Evolutionary conservation across 1,140 invertebrate genomes (phyloP), one percentile per base, ranked within the genome.

Genomic region (Hycleus cichorii): DNA sequence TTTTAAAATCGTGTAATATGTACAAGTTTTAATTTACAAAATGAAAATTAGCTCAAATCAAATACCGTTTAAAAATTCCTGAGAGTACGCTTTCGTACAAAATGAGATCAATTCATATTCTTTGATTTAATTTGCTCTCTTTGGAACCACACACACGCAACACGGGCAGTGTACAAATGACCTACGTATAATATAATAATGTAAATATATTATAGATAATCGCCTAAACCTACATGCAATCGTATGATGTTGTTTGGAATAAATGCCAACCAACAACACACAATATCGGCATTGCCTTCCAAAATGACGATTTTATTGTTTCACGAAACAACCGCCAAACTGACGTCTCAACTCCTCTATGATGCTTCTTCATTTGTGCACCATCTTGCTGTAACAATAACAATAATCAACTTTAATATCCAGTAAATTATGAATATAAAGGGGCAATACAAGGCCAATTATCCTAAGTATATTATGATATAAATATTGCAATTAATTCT

Each of bases 81-180:
- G 70, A 72, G 70, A 70, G 68, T 57, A 64, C 48, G 39, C 50
- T 50, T 47, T 44, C 62, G 57, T 65, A 68, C 59, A 62, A 61
- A 67, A 70, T 72, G 70, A 73, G 72, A 73, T 73, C 72, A 73
- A 73, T 63, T 63, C 63, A 71, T 73, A 66, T 61, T 57, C 62
- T 64, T 67, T 63, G 66, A 62, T 68, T 69, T 63, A 65, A 62
- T 68, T 69, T 70, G 64, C 66, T 70, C 60, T 72, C 70, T 73
- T 73, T 72, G 70, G 70, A 71, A 66, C 58, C 54, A 59, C 57
- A 55, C 32, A 32, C 51, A 53, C 43, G 38, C 46, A 47, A 55
- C 52, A 55, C 52, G 45, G 52, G 44, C 52, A 55, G 57, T 63
- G 49, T 42, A 64, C 64, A 66, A 66, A 67, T 67, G 64, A 65